Conservation (phyloP, 2,113 vertebrate genomes). For the Aptenodytes patagonicus region DNA sequence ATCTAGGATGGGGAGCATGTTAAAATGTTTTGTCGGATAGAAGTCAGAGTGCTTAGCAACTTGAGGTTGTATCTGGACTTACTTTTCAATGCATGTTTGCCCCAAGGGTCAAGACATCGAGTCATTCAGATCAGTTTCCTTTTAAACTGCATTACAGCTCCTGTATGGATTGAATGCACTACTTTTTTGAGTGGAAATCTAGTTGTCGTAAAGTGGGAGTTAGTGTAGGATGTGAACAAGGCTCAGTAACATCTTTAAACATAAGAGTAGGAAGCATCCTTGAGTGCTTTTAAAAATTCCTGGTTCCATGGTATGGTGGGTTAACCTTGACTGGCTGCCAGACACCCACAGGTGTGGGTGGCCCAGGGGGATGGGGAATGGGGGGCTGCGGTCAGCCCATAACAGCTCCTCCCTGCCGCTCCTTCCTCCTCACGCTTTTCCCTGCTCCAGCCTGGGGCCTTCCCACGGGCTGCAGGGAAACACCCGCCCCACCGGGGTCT, state of each 20-base stretch:
- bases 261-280: background rate
- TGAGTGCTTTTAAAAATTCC: background rate
- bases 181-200: background rate
- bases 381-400: fast-evolving
- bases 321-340: background rate
- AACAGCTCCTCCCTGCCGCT: background rate
- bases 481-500: too few relatives aligned
- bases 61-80: background rate
- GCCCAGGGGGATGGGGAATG: fast-evolving
- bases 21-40: background rate
- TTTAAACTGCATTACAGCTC: background rate
- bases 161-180: background rate
- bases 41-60: background rate
- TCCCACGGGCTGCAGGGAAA: too few relatives aligned
- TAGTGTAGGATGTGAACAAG: background rate
- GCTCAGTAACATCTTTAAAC: background rate
- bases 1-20: fast-evolving
- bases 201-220: background rate
- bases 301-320: background rate
- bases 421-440: too few relatives aligned
- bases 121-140: background rate
- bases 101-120: background rate
- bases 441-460: background rate
- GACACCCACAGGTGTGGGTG: too few relatives aligned
- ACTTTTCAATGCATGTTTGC: background rate